Base-by-base conservation (phyloP, 1,140 invertebrate species). In the Drosophila jambulina region DNA sequence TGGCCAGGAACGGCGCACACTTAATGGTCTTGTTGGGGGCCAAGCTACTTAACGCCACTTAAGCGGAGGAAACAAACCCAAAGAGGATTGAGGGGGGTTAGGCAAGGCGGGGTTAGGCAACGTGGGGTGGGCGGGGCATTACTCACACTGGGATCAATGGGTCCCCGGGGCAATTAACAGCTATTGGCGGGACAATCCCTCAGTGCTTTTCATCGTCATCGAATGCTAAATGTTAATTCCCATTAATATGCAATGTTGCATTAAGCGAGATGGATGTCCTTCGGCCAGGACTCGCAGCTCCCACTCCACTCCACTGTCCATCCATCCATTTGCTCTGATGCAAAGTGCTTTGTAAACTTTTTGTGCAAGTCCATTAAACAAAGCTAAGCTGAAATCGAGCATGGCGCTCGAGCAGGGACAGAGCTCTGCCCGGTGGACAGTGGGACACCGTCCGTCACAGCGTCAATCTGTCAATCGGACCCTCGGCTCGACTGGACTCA, bases 261-360 rank as follows among this genome's bases (percentile, higher is more conserved):
- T 40, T 61, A 38, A 53, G 29, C 38, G 51, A 51, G 19, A 54
- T 17, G 36, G 58, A 49, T 46, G 51, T 70, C 46, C 46, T 27
- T 32, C 17, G 36, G 12, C 29, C 43, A 34, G 58, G 38, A 59
- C 42, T 4, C 2, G 36, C 15, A 38, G 15, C 36, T n/a, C 12
- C 13, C 17, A 42, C 40, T 19, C 19, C 17, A 17, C 29, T 19
- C 32, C 2, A 25, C 17, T 15, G 27, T 25, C 29, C 29, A 10
- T 56, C 21, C 21, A 27, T 19, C 59, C 42, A 36, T 36, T 45
- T 36, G 23, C 56, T 23, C 9, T 29, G 64, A 17, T 36, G 51
- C 60, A 75, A 80, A 78, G 61, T 86, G 82, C 67, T 86, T 78
- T 75, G 82, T 78, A 67, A 82, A 82, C 70, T 82, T 85, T 68